These are phyloP conservation scores for Phylloscopus collybita DNA, from an alignment of 2,797 vertebrate genomes.

Conservation along the genomic window DNA sequence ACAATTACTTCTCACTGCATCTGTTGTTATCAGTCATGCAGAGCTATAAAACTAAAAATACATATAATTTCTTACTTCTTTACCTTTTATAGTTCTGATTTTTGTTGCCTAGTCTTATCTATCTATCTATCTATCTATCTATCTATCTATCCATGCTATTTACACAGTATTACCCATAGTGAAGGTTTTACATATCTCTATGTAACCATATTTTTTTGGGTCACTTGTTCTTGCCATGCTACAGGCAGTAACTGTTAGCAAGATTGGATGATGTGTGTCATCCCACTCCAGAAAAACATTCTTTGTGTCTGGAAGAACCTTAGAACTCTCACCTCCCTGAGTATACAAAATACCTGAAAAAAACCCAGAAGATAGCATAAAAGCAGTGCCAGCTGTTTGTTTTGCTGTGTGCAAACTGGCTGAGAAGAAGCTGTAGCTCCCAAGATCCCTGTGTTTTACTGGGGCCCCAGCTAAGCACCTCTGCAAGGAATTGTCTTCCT, in stretches of 20 bases:
- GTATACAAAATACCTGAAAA: neutral
- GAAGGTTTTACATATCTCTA: neutral
- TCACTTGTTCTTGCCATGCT: neutral
- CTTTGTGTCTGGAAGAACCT: neutral
- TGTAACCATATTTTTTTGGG: fast-evolving
- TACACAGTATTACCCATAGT: neutral
- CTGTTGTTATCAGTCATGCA: neutral
- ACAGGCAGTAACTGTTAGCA: neutral
- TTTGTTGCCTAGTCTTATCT: neutral
- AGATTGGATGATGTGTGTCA: neutral
- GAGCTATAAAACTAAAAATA: neutral
- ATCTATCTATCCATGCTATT: neutral
- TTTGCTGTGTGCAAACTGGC: neutral
- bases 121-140: neutral
- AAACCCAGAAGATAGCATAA: fast-evolving
- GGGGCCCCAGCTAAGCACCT: neutral
- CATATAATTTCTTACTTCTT: neutral
- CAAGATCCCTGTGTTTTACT: neutral
- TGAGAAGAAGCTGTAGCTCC: neutral
- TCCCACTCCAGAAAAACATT: neutral
- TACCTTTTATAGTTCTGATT: neutral
- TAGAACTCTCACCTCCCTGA: neutral
- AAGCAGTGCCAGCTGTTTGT: neutral
- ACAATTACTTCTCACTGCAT: neutral
- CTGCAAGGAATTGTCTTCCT: neutral